These are phyloP conservation scores for Acromyrmex charruanus DNA, from an alignment of 1,140 invertebrate genomes.

Conservation along the genomic window DNA sequence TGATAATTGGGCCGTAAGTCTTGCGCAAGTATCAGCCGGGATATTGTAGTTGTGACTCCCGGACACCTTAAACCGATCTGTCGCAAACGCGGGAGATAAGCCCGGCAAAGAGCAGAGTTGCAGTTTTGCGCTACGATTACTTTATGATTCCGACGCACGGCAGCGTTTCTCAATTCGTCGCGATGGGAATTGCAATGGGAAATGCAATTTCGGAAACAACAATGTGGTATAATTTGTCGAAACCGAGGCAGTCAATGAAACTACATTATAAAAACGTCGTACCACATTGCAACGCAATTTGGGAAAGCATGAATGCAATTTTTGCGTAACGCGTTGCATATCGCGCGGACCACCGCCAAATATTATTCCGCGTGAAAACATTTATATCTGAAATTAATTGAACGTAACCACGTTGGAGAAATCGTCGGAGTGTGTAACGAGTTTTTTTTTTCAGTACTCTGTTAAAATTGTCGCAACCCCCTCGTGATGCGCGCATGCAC, in stretches of 20 bases:
- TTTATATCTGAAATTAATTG: constrained; percentile 39
- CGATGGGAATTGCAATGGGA: neutral
- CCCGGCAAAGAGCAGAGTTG: constrained; percentile 39
- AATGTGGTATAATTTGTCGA: neutral
- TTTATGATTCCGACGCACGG: constrained; percentile 18
- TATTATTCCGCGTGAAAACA: constrained; percentile 12
- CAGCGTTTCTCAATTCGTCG: constrained; percentile 46
- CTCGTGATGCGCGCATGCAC: constrained; percentile 32
- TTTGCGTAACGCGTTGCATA: neutral
- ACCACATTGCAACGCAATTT: neutral
- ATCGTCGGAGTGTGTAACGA: constrained; percentile 5
- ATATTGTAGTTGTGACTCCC: constrained; percentile 34
- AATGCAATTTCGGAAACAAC: neutral
- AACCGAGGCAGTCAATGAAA: neutral
- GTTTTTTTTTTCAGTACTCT: neutral
- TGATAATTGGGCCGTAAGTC: constrained; percentile 46
- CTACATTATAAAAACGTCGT: constrained; percentile 8
- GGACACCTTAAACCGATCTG: constrained; percentile 52
- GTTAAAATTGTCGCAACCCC: constrained; percentile 26
- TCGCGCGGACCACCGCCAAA: neutral
- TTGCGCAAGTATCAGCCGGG: constrained; percentile 46
- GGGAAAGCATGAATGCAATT: neutral
- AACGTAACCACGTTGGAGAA: neutral
- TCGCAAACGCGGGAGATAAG: constrained; percentile 58
- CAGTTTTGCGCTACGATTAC: constrained; percentile 48